Evolutionary conservation across 2,797 vertebrate species (phyloP), one percentile per base, ranked within the genome.

Genomic region (Enteromius argenteus): DNA sequence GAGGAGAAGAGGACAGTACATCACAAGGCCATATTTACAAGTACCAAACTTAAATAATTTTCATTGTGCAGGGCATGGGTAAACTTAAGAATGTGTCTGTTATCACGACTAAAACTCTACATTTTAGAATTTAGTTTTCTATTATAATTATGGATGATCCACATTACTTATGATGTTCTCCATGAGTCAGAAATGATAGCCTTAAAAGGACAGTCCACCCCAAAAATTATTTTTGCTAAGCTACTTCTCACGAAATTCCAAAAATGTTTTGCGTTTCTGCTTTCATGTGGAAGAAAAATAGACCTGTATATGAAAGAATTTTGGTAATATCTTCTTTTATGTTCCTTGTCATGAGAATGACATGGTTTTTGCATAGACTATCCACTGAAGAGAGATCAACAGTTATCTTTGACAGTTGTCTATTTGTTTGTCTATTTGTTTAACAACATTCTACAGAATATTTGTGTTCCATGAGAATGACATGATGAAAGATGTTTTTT

Each of bases 1-100:
- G 53, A 69, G 84, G 84, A 76, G 85, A 19, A 66, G 56, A 77
- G 46, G 74, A 68, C 44, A 39, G 75, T n/a, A 15, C 23, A 60
- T 11, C n/a, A 17, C n/a, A 80, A 56, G 30, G 13, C 21, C 64
- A 4, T 9, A 53, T 51, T 79, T 37, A 67, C 39, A 42, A 39
- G 60, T 49, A 66, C 21, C 56, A 81, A n/a, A 73, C 39, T 76
- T 42, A 0, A 5, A 64, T 64, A 2, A 53, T 72, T 62, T 86
- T 30, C 27, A 75, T 15, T 13, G 44, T 13, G 15, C 30, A 35
- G 15, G 64, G 39, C 19, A 21, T n/a, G 2, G 13, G 42, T 62
- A 30, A 62, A 30, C 23, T 2, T n/a, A 27, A 32, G 6, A 19
- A 21, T 17, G 19, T 62, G 27, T 21, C n/a, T 1, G 2, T 51